Percentiles rank a stretch among this genome's conserved stretches.
Evolutionary conservation across 2,113 vertebrate species (phyloP).

Genomic region (Anser brachyrhynchus): DNA sequence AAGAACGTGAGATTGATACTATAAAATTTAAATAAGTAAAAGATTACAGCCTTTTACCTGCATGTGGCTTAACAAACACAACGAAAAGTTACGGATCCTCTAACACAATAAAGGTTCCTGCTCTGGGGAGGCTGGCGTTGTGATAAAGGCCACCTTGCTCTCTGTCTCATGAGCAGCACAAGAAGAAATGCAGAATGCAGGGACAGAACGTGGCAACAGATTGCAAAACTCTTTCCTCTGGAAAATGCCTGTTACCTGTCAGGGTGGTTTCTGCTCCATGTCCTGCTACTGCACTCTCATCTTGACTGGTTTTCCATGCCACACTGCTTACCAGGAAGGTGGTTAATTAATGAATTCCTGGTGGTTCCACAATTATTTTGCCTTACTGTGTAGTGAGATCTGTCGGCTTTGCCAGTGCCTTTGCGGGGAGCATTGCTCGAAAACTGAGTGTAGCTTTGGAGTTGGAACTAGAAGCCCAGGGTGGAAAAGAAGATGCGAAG

Average conservation of each 20-base stretch:
- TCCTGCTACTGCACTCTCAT: neutral
- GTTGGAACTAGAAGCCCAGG: neutral
- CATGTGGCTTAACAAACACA: neutral
- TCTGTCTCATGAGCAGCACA: neutral
- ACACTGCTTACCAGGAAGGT: fast-evolving
- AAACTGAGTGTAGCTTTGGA: neutral
- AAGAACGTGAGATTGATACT: neutral
- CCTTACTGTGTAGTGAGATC: neutral
- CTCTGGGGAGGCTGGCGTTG: neutral
- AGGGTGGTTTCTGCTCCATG: neutral
- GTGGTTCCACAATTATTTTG: neutral
- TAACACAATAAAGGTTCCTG: neutral
- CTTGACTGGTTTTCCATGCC: fast-evolving
- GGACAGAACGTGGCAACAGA: neutral
- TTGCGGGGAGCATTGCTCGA: neutral
- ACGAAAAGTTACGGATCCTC: neutral
- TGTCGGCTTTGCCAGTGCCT: neutral
- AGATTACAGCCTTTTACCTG: neutral
- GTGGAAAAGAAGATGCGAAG: slow-evolving; percentile 3
- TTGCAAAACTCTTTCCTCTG: neutral
- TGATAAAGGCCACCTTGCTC: neutral
- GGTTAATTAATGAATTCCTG: neutral
- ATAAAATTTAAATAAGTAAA: neutral
- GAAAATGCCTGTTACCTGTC: neutral
- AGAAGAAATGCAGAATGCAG: neutral